These are phyloP conservation scores for Odobenus rosmarus DNA, from an alignment of 2,113 vertebrate species.

Conservation along the genomic window DNA sequence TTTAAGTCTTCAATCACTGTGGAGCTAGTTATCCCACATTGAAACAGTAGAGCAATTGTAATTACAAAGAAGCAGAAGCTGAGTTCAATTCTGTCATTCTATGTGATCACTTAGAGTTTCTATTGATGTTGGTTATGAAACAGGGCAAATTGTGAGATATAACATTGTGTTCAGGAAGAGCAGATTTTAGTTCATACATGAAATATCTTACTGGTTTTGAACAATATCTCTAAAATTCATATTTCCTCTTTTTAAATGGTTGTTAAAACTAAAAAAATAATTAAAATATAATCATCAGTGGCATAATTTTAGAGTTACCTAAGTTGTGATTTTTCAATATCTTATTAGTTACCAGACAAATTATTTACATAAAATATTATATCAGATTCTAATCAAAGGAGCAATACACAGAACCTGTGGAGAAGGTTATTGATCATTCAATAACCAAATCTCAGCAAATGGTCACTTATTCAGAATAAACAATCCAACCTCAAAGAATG, in stretches of 20 bases:
- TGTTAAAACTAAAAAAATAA: neutral
- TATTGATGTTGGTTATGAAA: neutral
- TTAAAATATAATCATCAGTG: neutral
- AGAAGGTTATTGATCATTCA: neutral
- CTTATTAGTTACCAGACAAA: neutral
- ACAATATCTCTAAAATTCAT: slow-evolving; percentile 12
- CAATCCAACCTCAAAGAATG: neutral
- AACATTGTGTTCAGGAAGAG: neutral
- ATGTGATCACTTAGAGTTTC: neutral
- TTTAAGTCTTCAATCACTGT: neutral
- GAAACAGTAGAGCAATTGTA: neutral
- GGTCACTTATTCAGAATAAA: neutral
- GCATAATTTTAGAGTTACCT: neutral
- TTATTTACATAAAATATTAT: slow-evolving; percentile 20
- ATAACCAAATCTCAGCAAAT: neutral
- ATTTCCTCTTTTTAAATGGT: neutral
- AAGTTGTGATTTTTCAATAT: neutral
- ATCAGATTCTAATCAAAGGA: neutral
- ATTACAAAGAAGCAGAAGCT: neutral
- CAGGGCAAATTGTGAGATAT: neutral
- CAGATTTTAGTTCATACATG: neutral
- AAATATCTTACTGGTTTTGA: neutral
- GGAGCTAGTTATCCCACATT: neutral
- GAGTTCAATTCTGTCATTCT: neutral
- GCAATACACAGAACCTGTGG: neutral